phyloP scores from a whole-genome alignment of 2,113 vertebrate species.

The Urocitellus parryii region DNA sequence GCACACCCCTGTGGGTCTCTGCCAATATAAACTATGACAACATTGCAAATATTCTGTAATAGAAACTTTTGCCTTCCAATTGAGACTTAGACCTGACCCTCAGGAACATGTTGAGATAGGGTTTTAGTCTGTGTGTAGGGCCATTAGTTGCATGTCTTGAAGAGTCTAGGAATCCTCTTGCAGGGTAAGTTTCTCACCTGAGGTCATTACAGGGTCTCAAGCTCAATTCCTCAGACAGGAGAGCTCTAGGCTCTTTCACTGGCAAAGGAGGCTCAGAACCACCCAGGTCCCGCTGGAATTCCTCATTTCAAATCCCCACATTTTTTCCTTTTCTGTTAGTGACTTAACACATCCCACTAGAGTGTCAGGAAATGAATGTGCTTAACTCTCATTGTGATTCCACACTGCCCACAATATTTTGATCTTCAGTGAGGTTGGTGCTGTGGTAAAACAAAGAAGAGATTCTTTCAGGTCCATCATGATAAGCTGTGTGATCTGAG shows the following conservation, averaged over 20 bases:
- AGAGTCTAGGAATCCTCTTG: not conserved
- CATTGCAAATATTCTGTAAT: too few relatives aligned
- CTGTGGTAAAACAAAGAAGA: conserved; percentile 2
- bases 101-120: not conserved
- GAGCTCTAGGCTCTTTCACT: not conserved
- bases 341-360: not conserved
- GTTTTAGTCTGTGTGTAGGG: not conserved
- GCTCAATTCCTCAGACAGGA: not conserved
- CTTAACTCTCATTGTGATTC: not conserved
- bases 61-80: not conserved
- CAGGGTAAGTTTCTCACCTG: not conserved
- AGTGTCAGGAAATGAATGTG: not conserved
- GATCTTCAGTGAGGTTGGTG: not conserved
- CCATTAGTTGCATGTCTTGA: not conserved
- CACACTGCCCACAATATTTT: not conserved
- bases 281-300: not conserved
- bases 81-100: not conserved
- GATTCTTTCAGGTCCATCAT: conserved; percentile 1
- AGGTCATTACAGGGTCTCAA: not conserved
- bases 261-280: not conserved
- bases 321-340: too few relatives aligned
- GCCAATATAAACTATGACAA: too few relatives aligned
- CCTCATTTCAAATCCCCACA: not conserved
- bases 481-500: not conserved
- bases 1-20: too few relatives aligned